Base-by-base conservation (phyloP, 2,888 invertebrate genomes). In the Philaethria dido region DNA sequence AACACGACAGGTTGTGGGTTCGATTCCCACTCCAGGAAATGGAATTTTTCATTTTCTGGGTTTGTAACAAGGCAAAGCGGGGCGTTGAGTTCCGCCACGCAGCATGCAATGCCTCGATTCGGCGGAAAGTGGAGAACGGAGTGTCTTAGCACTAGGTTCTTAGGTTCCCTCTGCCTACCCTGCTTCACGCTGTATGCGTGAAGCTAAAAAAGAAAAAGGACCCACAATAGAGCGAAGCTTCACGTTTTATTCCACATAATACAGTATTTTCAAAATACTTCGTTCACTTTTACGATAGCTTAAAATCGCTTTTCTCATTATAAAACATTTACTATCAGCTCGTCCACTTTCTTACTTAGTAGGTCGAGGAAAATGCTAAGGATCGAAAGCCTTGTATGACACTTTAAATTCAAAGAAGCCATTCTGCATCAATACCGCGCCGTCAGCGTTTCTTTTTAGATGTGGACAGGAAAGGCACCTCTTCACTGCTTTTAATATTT, bases 391-490 rank as follows among this genome's bases (percentile, higher is more conserved):
- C 57, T 55, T 47, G 69, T 64, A 69, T 61, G 62, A 66, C 62
- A 66, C 70, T 73, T 67, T 47, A 72, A 66, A 64, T 64, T 66
- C 63, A 71, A 70, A 72, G 57, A n/a, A 63, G 66, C 69, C 68
- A 71, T 69, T 70, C 70, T 69, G 64, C 64, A 69, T 72, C 73
- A 70, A 77, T 75, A 72, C 59, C 66, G 73, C 68, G 60, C 50
- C 69, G 74, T 77, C 78, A 78, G 78, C 77, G 69, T 59, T 69
- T 66, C 68, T 69, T 42, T 68, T 65, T 69, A 73, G 67, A 18
- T 52, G 61, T 54, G 63, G 66, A 65, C 74, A 75, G 42, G 52
- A 70, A 69, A 63, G n/a, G 9, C 14, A 55, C 48, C 25, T 16
- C 14, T 36, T 3, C 14, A 62, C 20, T 45, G 18, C 14, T 39